Percentiles rank a stretch among this genome's conserved stretches.
These are phyloP conservation scores for Stenodema calcarata DNA, from an alignment of 2,888 invertebrate species.

Conservation along the genomic window DNA sequence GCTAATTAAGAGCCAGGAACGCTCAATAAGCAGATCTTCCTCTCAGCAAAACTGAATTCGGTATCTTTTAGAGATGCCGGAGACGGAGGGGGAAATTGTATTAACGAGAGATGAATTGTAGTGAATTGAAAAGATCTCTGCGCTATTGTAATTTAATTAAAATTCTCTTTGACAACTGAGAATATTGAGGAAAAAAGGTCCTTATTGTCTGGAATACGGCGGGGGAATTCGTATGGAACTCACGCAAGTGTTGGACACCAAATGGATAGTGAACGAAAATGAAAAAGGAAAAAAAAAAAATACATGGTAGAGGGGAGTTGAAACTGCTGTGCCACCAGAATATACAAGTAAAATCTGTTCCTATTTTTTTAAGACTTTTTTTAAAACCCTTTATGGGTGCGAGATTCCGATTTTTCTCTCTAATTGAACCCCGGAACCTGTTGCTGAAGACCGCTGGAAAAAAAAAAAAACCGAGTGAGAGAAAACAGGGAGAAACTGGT, in stretches of 20 bases:
- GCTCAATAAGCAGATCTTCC: no score
- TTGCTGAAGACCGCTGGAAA: neutral
- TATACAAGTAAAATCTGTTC: neutral
- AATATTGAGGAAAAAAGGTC: no score
- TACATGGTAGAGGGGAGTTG: neutral
- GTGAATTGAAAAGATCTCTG: no score
- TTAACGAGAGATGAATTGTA: no score
- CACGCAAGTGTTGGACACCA: neutral
- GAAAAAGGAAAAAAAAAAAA: neutral
- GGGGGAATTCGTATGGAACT: neutral
- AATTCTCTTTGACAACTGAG: no score
- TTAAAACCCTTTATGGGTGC: neutral
- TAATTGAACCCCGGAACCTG: neutral
- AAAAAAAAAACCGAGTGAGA: neutral
- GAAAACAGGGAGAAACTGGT: neutral
- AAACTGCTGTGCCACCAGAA: conserved; percentile 1
- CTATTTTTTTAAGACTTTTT: neutral
- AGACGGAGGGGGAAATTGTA: no score
- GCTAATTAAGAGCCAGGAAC: no score
- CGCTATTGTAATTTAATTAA: no score
- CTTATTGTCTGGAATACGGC: neutral
- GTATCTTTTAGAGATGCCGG: no score
- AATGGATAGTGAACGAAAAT: neutral
- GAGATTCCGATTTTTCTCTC: neutral
- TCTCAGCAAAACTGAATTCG: no score